phyloP scores from a whole-genome alignment of 2,797 vertebrate species.

The Orestias chungarensis region DNA sequence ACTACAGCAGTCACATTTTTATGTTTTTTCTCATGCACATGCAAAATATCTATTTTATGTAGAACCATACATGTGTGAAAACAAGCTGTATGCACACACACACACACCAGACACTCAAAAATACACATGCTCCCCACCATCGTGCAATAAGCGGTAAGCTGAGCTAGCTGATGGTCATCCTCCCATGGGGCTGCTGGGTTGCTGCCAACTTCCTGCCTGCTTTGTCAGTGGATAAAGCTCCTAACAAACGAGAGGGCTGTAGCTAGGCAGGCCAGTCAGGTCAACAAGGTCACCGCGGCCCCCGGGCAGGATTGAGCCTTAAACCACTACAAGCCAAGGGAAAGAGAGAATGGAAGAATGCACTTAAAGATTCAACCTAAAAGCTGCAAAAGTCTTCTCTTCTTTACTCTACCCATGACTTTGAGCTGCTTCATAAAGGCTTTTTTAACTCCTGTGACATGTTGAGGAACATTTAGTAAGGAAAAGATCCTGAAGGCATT shows the following conservation, averaged over 20 bases:
- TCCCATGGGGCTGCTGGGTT: conserved; percentile 87
- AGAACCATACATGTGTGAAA: conserved; percentile 29
- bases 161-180: conserved; percentile 89
- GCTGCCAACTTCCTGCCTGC: conserved; percentile 85
- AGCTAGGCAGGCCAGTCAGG: conserved; percentile 85
- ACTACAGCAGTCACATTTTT: conserved; percentile 64
- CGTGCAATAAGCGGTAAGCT: conserved; percentile 88
- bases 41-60: conserved; percentile 7
- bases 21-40: conserved; percentile 32
- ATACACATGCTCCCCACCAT: conserved; percentile 73
- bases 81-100: conserved; percentile 34
- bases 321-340: conserved; percentile 72
- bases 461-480: conserved; percentile 72
- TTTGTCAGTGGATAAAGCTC: conserved; percentile 87
- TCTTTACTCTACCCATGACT: conserved; percentile 6
- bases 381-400: conserved; percentile 45
- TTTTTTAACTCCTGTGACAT: conserved; percentile 70
- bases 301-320: conserved; percentile 80
- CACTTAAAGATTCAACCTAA: conserved; percentile 76
- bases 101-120: conserved; percentile 49
- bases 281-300: conserved; percentile 84
- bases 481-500: conserved; percentile 70
- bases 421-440: conserved; percentile 54
- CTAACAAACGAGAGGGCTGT: conserved; percentile 90
- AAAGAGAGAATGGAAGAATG: conserved; percentile 72